A percentile compares a stretch with the other conserved stretches of the same genome.
Evolutionary conservation across 2,888 invertebrate genomes (phyloP).

Genomic region (Alviniconcha strummeri): DNA sequence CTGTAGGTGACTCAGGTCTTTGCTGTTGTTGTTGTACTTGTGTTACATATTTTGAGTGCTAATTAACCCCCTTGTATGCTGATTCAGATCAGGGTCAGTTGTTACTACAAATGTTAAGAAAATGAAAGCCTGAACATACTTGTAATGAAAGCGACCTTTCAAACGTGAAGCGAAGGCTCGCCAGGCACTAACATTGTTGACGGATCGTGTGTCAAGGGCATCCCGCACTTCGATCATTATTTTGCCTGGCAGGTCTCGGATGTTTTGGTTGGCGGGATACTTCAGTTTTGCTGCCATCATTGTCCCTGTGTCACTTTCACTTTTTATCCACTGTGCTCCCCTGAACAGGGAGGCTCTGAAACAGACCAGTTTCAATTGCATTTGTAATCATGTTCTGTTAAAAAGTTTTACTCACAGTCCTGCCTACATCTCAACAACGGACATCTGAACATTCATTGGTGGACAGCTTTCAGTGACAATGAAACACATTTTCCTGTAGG

Average conservation of each 20-base stretch:
- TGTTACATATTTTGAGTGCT: no score
- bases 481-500: no score
- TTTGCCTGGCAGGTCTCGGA: conserved; percentile 48
- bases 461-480: no score
- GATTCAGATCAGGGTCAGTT: no score
- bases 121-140: conserved; percentile 7
- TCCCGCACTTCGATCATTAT: conserved; percentile 46
- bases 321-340: background rate
- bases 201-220: conserved; percentile 42
- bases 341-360: no score
- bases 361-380: no score
- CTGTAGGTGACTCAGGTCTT: no score
- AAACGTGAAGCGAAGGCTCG: conserved; percentile 46
- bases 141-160: conserved; percentile 29
- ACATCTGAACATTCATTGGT: background rate
- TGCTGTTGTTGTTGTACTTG: no score
- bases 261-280: conserved; percentile 22
- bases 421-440: background rate
- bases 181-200: conserved; percentile 47
- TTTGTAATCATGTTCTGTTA: no score
- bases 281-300: conserved; percentile 24
- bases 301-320: background rate
- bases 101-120: no score
- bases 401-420: no score
- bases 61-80: no score